These are phyloP conservation scores for Limnephilus marmoratus DNA, from an alignment of 2,888 invertebrate genomes.

Conservation along the genomic window DNA sequence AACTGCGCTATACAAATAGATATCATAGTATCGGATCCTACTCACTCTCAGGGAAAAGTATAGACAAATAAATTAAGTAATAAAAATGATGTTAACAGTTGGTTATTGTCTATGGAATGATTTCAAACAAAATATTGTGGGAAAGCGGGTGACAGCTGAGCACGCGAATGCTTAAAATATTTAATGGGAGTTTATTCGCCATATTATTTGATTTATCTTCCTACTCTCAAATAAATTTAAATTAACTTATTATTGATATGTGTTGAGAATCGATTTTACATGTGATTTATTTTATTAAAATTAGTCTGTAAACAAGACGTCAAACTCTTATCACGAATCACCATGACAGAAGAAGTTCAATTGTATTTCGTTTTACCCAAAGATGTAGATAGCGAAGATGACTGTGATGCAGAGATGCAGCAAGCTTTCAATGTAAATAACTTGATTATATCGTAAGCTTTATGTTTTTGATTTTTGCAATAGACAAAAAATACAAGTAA, in stretches of 20 bases:
- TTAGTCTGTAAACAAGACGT: not conserved
- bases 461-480: constrained; percentile 5
- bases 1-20: no score
- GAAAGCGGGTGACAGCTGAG: constrained; percentile 34
- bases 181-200: not conserved
- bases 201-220: not conserved
- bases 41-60: not conserved
- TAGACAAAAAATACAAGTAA: not conserved
- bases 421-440: constrained; percentile 56
- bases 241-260: not conserved
- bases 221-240: not conserved
- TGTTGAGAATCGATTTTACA: not conserved
- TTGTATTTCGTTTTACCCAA: constrained; percentile 48
- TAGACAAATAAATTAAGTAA: not conserved
- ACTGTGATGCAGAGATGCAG: constrained; percentile 55
- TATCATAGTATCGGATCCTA: not conserved
- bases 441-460: not conserved
- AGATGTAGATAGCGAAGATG: constrained; percentile 50
- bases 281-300: not conserved
- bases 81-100: not conserved
- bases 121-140: constrained; percentile 37
- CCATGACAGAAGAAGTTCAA: constrained; percentile 50
- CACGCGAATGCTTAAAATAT: constrained; percentile 28
- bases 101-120: not conserved
- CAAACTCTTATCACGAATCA: constrained; percentile 14